Evolutionary conservation across 1,140 invertebrate genomes (phyloP).

Genomic region (Prorops nasuta): DNA sequence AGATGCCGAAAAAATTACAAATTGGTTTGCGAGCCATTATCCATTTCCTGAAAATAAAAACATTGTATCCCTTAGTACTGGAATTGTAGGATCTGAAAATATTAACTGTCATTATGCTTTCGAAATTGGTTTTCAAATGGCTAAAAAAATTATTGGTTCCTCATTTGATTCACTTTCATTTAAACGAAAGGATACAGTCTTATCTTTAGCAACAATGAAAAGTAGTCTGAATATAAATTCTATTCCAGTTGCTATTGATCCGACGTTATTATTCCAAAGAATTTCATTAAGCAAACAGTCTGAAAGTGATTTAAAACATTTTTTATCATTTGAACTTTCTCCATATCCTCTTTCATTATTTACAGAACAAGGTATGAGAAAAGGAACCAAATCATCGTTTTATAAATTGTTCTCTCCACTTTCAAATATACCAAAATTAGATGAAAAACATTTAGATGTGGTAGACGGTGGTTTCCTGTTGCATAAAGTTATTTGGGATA

Average conservation of each 20-base stretch:
- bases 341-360: constrained; percentile 35
- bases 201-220: neutral
- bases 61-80: neutral
- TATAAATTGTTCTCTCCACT: constrained; percentile 40
- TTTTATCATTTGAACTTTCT: constrained; percentile 40
- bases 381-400: constrained; percentile 39
- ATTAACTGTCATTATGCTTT: neutral
- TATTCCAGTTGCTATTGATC: constrained; percentile 37
- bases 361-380: constrained; percentile 35
- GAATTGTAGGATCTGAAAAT: neutral
- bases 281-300: constrained; percentile 28
- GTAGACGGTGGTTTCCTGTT: constrained; percentile 26
- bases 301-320: constrained; percentile 37
- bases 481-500: constrained; percentile 22
- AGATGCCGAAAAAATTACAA: neutral
- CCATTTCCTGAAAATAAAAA: neutral
- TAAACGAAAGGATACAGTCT: neutral
- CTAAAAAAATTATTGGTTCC: neutral
- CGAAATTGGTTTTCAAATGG: neutral
- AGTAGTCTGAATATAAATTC: constrained; percentile 35
- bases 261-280: constrained; percentile 43
- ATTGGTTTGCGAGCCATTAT: neutral
- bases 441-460: neutral
- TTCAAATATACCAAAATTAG: neutral
- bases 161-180: neutral